Evolutionary conservation across 2,113 vertebrate genomes (phyloP).

Genomic region (Oncorhynchus tshawytscha): DNA sequence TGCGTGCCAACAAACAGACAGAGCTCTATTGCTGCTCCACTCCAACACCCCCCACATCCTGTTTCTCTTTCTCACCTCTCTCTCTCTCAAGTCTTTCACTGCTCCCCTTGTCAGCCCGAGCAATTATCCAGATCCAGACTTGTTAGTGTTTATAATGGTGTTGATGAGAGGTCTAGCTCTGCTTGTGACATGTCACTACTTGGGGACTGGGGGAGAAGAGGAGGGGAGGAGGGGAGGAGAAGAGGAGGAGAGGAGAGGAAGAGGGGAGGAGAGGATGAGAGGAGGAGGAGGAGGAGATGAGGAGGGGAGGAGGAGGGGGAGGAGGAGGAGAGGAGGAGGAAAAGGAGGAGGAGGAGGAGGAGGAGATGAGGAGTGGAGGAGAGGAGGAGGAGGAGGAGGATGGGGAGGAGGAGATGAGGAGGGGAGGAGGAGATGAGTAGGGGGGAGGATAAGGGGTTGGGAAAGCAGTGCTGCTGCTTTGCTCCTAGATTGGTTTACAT

Average conservation of each 20-base stretch:
- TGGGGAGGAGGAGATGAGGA: no score
- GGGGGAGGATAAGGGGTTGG: no score
- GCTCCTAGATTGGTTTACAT: no score
- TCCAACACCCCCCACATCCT: constrained; percentile 6
- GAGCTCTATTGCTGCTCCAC: constrained; percentile 15
- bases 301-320: neutral
- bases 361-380: neutral
- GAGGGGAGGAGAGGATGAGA: neutral
- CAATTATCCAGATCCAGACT: neutral
- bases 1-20: constrained; percentile 20
- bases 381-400: neutral
- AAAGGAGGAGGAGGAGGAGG: neutral
- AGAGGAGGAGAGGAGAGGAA: neutral
- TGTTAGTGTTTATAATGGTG: neutral
- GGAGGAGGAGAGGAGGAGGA: no score
- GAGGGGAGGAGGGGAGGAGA: neutral
- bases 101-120: neutral
- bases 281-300: neutral
- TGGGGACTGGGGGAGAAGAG: neutral
- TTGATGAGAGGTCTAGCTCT: neutral
- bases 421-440: neutral
- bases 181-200: neutral
- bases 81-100: neutral
- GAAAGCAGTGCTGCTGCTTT: no score
- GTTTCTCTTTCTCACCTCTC: neutral